These are phyloP conservation scores for Drosophila birchii DNA, from an alignment of 2,888 invertebrate genomes.

Conservation along the genomic window DNA sequence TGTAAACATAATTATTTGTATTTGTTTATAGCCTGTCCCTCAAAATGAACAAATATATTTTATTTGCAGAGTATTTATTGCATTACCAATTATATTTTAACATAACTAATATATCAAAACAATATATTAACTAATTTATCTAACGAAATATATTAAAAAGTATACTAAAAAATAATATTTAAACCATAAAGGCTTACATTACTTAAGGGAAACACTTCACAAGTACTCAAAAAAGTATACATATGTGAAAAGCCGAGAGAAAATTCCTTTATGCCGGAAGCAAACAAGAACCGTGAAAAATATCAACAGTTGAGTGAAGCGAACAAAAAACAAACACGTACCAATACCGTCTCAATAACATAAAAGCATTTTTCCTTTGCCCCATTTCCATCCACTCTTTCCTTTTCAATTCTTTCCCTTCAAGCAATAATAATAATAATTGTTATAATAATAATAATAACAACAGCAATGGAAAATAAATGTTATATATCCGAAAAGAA, in stretches of 20 bases:
- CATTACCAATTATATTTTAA: background rate
- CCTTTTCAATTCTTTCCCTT: too few relatives aligned
- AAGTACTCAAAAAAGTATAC: background rate
- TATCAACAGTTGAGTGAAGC: constrained; percentile 24
- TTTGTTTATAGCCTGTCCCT: constrained; percentile 1
- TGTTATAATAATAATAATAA: constrained; percentile 9
- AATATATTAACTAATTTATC: too few relatives aligned
- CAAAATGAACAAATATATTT: background rate
- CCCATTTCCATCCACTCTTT: background rate
- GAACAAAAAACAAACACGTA: constrained; percentile 26
- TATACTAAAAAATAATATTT: too few relatives aligned
- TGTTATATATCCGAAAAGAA: constrained; percentile 2
- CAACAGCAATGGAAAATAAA: constrained; percentile 14
- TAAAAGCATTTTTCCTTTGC: constrained; percentile 6
- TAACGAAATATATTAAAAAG: too few relatives aligned
- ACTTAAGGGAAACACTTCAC: background rate
- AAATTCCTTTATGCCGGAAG: constrained; percentile 1
- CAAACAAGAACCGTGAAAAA: constrained; percentile 15
- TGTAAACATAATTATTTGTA: constrained; percentile 10
- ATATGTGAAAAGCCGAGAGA: background rate
- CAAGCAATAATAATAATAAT: constrained; percentile 19
- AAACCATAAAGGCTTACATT: background rate
- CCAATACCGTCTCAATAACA: constrained; percentile 23
- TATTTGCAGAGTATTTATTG: background rate
- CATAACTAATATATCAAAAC: background rate